These are phyloP conservation scores for Leptobrachium ailaonicum DNA, from an alignment of 2,113 vertebrate genomes.

Conservation along the genomic window DNA sequence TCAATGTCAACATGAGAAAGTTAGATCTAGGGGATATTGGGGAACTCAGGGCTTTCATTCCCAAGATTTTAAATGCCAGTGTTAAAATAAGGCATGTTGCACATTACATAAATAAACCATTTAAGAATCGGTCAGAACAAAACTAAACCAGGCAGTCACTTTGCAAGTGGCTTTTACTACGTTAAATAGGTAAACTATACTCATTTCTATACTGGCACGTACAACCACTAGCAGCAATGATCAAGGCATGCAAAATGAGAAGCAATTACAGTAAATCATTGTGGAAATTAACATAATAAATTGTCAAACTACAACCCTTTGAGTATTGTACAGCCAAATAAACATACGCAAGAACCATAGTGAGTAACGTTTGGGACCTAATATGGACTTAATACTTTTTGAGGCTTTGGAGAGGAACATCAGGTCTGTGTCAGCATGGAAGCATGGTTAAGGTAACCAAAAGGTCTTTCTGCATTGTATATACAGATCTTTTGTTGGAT, in stretches of 20 bases:
- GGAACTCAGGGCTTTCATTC: conserved; percentile 79
- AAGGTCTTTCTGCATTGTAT: too few relatives aligned
- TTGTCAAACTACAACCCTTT: conserved; percentile 80
- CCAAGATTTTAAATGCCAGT: conserved; percentile 58
- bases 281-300: conserved; percentile 68
- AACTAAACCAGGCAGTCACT: conserved; percentile 73
- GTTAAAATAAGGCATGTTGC: conserved; percentile 63
- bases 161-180: conserved; percentile 82
- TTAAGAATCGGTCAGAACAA: conserved; percentile 59
- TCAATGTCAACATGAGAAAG: conserved; percentile 55
- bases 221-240: conserved; percentile 86
- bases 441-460: neutral
- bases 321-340: conserved; percentile 74
- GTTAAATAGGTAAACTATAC: conserved; percentile 78
- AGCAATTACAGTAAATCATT: conserved; percentile 83
- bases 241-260: conserved; percentile 84
- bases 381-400: neutral
- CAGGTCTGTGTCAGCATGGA: neutral
- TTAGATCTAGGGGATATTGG: conserved; percentile 53
- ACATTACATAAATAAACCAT: conserved; percentile 53
- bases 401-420: neutral
- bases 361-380: neutral
- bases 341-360: neutral
- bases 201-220: conserved; percentile 79
- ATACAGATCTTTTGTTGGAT: too few relatives aligned